Base-by-base conservation (phyloP, 2,888 invertebrate species). In the Prionchulus punctatus region DNA sequence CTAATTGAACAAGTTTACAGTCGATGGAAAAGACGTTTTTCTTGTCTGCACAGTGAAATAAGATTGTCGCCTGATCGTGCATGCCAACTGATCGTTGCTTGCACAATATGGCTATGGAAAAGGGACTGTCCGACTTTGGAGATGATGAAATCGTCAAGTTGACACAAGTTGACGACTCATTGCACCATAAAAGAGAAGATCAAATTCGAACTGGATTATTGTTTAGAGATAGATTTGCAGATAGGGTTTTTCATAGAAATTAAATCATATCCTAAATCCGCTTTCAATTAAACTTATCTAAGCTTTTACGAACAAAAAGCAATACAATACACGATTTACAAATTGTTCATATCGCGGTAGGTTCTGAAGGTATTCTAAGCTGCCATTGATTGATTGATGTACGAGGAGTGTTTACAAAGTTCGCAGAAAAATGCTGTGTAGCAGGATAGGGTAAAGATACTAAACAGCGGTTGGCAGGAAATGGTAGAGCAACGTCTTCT, bases 1-100 rank as follows among this genome's bases (percentile, higher is more conserved):
- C 15, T 27, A n/a, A 21, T 54, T 18, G 54, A 54, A 54, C 49
- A 30, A 27, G 25, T 26, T 3, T 55, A 54, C 36, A 53, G 52
- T 7, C 49, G 12, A 31, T 55, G 31, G 36, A 55, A 55, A 47
- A n/a, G 55, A 3, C 7, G 55, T 4, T 55, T 55, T 30, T 3
- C 31, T 4, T 2, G 23, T n/a, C 23, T 55, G 12, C 52, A 53
- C n/a, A 3, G 28, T 25, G 30, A 53, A 55, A 53, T 55, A 7
- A 30, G 55, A 12, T 4, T 53, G 18, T 15, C 3, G 3, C 54
- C 54, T 21, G 30, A 15, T 12, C 15, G n/a, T 4, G 49, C 51
- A 7, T 54, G 54, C 27, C 21, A 12, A 30, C 12, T 23, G 7
- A 48, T 54, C 15, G 50, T 15, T 4, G 54, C 54, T 50, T 54